Conservation (phyloP, 2,797 vertebrate genomes). For the Alosa sapidissima region DNA sequence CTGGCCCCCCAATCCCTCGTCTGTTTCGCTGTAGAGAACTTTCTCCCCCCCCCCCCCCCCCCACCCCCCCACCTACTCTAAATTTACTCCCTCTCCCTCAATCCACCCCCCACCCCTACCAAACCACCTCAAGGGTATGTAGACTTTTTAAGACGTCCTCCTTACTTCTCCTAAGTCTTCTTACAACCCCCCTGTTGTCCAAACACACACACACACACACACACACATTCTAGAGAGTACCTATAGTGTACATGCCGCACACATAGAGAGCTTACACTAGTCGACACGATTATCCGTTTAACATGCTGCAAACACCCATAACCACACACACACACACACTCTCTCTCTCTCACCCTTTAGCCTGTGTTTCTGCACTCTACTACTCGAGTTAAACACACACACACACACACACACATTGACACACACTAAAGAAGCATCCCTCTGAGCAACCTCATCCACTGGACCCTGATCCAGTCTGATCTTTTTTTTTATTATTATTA, state of each 20-base stretch:
- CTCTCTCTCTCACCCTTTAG: slow-evolving; percentile 29
- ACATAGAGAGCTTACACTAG: slow-evolving; percentile 54
- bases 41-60: slow-evolving; percentile 1
- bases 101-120: background rate
- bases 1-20: background rate
- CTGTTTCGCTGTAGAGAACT: slow-evolving; percentile 3
- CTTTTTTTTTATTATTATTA: slow-evolving; percentile 68
- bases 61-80: slow-evolving; percentile 5
- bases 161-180: slow-evolving; percentile 29
- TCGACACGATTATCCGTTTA: slow-evolving; percentile 35
- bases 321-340: slow-evolving; percentile 40
- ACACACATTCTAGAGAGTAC: slow-evolving; percentile 33
- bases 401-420: slow-evolving; percentile 36
- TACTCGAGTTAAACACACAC: slow-evolving; percentile 37
- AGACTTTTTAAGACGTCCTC: slow-evolving; percentile 35
- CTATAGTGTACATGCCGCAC: slow-evolving; percentile 46
- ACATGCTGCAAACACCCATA: slow-evolving; percentile 39
- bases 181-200: slow-evolving; percentile 19
- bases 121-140: slow-evolving; percentile 39
- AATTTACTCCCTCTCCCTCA: slow-evolving; percentile 29
- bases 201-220: slow-evolving; percentile 43
- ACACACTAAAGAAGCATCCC: slow-evolving; percentile 42
- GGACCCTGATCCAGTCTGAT: slow-evolving; percentile 71
- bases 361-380: slow-evolving; percentile 1
- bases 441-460: slow-evolving; percentile 63